Evolutionary conservation across 1,140 invertebrate genomes (phyloP), one percentile per base, ranked within the genome.

Genomic region (Drosophila guanche): DNA sequence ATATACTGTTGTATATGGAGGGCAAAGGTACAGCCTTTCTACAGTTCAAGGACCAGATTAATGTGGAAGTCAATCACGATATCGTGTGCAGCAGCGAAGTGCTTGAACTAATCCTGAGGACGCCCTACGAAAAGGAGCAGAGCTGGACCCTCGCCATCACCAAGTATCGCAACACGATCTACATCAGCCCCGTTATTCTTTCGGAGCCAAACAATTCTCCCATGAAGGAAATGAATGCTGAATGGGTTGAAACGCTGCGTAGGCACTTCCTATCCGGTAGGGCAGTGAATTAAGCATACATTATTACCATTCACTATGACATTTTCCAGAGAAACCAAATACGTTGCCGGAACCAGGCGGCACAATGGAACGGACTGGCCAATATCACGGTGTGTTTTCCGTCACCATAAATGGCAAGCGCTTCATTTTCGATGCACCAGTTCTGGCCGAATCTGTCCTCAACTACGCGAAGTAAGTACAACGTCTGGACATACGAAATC

Each of bases 51-150:
- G 2, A 0, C 1, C 29, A 37, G 12, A 22, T 7, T 10, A 20
- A 5, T 2, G 5, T 61, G 22, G 27, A 51, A 1, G 8, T 67
- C 4, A 50, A 77, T 5, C 47, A 33, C 1, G 54, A 86, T 12
- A 40, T 86, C n/a, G 56, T 85, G 1, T 86, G 80, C 50, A 60
- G 43, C 12, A 55, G 63, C 1, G 63, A 86, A 7, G 53, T 77
- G 5, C 37, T 85, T 20, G 58, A 62, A 27, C 5, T 77, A n/a
- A 51, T 85, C 5, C 74, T 86, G 81, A 51, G 60, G 3, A 40
- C 80, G 2, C 81, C 83, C 3, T 77, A 74, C 40, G 72, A 86
- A n/a, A n/a, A 29, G 14, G 57, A 45, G 4, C 10, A 41, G 5
- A 71, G 63, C n/a, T 85, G 77, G 77, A 58, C 46, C 2, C 16